Percentiles rank a stretch among this genome's conserved stretches.
These are phyloP conservation scores for Proales similis DNA, from an alignment of 1,140 invertebrate species.

Conservation along the genomic window DNA sequence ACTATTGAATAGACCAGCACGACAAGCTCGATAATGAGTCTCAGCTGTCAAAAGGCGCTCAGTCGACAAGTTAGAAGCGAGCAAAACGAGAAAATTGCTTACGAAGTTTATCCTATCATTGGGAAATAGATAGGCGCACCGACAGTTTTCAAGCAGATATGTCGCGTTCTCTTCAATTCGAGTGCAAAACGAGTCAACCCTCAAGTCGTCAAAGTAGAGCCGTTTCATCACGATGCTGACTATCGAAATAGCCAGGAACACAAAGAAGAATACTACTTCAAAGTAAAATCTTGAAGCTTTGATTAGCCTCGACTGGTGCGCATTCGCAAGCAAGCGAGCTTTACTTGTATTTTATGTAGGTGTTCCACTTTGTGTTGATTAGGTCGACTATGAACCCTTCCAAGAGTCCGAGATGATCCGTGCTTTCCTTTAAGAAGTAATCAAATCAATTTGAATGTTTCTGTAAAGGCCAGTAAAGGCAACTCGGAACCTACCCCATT, in stretches of 20 bases:
- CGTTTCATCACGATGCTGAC: not conserved
- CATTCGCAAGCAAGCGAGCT: not conserved
- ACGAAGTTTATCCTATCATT: not conserved
- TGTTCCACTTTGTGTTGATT: constrained; percentile 89
- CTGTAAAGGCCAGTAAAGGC: not conserved
- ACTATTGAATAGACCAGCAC: constrained; percentile 15
- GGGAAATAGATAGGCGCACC: constrained; percentile 26
- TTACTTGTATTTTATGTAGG: constrained; percentile 36
- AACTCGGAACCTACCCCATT: constrained; percentile 66
- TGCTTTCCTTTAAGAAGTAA: constrained; percentile 65
- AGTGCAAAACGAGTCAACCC: not conserved
- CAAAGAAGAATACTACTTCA: constrained; percentile 10
- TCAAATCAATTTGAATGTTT: not conserved
- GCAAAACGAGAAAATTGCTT: not conserved
- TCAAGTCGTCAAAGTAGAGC: constrained; percentile 9
- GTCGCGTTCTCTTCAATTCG: not conserved
- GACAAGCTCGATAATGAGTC: constrained; percentile 18
- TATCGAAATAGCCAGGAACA: constrained; percentile 7
- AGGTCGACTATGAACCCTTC: constrained; percentile 89
- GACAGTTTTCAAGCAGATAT: not conserved
- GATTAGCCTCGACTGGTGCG: not conserved
- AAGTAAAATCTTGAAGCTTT: constrained; percentile 31
- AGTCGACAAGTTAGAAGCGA: not conserved
- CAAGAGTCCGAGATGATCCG: constrained; percentile 86
- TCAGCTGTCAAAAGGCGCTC: not conserved